Evolutionary conservation across 2,888 invertebrate genomes (phyloP).

Genomic region (Ashinkailepas kermadecensis): DNA sequence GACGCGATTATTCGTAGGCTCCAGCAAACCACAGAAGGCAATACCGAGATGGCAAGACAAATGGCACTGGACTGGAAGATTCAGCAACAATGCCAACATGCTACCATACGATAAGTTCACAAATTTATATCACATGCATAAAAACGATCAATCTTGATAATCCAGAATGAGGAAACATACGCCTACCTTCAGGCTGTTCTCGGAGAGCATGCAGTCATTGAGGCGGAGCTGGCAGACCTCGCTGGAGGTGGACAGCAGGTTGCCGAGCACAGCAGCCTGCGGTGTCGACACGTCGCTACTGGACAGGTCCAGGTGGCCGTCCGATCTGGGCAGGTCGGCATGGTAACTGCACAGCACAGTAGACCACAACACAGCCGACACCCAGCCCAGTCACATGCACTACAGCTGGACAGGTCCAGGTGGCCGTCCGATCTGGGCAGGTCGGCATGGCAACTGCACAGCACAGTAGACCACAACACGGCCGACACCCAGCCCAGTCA

Average conservation of each 20-base stretch:
- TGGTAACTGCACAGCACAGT: not conserved
- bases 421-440: not conserved
- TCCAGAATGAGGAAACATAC: not conserved
- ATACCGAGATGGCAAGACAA: no score
- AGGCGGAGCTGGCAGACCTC: not conserved
- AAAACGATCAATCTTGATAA: not conserved
- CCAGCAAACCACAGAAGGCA: no score
- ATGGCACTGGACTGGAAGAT: not conserved
- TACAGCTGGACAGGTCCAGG: not conserved
- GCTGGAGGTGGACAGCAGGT: not conserved
- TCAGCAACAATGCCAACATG: not conserved
- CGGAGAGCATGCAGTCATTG: not conserved
- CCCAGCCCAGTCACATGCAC: not conserved
- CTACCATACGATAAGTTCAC: not conserved
- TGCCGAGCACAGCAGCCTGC: not conserved
- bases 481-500: not conserved
- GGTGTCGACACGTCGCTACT: not conserved
- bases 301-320: not conserved
- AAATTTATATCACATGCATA: not conserved
- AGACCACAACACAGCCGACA: not conserved
- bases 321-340: not conserved
- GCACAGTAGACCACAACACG: no score
- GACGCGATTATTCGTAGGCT: no score
- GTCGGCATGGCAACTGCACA: not conserved
- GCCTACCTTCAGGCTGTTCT: not conserved